Percentiles rank a stretch among this genome's conserved stretches.
Evolutionary conservation across 2,888 invertebrate species (phyloP).

Genomic region (Eupithecia centaureata): DNA sequence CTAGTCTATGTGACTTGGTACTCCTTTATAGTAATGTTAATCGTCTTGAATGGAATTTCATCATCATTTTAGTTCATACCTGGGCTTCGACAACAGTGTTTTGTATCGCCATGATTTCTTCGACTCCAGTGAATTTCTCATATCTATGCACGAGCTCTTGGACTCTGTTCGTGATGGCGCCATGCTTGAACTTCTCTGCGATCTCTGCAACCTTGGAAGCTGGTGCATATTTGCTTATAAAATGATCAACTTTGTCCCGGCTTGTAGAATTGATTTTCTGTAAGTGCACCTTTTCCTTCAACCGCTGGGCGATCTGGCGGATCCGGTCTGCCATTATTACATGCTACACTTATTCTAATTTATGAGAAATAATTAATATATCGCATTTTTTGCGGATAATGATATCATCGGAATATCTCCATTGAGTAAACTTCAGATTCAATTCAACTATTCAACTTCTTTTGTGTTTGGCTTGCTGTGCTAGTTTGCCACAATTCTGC

Average conservation of each 20-base stretch:
- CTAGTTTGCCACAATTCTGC: no score
- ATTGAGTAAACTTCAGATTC: background rate
- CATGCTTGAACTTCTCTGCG: conserved; percentile 71
- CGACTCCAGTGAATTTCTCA: conserved; percentile 90
- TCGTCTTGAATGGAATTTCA: background rate
- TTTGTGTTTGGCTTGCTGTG: no score
- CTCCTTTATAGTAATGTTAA: background rate
- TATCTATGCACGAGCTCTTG: conserved; percentile 84
- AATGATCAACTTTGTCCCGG: conserved; percentile 70
- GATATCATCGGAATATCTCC: conserved; percentile 45
- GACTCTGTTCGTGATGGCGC: conserved; percentile 64
- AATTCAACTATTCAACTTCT: no score
- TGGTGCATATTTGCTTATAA: conserved; percentile 70
- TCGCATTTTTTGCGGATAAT: conserved; percentile 51
- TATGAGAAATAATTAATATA: conserved; percentile 40
- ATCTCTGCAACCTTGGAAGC: conserved; percentile 66
- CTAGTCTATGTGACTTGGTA: background rate
- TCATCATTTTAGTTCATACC: conserved; percentile 49
- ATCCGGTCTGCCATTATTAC: conserved; percentile 76
- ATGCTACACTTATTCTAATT: conserved; percentile 59
- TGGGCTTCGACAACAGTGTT: conserved; percentile 88
- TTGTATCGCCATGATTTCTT: conserved; percentile 90
- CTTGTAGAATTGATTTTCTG: conserved; percentile 56
- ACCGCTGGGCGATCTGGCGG: conserved; percentile 67
- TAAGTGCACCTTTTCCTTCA: conserved; percentile 69